phyloP scores from a whole-genome alignment of 2,797 vertebrate species.

The Prunella strophiata region DNA sequence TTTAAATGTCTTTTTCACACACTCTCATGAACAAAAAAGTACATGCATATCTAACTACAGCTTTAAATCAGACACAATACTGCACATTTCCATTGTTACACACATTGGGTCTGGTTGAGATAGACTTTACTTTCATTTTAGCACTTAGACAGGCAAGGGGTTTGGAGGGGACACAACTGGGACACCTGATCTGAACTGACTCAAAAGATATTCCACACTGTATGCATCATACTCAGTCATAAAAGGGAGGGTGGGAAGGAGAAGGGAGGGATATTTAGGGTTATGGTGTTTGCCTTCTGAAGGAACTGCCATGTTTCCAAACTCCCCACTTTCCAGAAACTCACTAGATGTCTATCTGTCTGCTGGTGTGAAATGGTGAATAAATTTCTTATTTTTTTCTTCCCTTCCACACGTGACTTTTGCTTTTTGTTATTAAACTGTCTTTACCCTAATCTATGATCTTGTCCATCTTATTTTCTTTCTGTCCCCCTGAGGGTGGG shows the following conservation, averaged over 20 bases:
- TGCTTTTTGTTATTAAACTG: neutral
- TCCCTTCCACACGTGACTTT: accelerated
- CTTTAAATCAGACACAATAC: neutral
- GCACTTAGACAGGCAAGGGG: neutral
- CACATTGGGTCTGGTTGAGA: neutral
- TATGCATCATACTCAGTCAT: neutral
- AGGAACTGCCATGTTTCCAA: neutral
- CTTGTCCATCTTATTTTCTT: neutral
- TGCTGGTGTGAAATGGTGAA: neutral
- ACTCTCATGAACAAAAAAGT: neutral
- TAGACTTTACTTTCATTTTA: neutral
- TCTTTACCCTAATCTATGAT: neutral
- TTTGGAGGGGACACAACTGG: neutral
- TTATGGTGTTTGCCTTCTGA: neutral
- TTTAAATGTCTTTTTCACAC: neutral
- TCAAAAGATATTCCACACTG: neutral
- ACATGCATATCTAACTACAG: neutral
- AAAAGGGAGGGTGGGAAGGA: neutral
- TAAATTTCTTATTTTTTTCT: neutral
- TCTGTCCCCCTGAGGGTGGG: neutral
- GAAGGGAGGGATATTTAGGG: neutral
- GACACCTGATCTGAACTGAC: neutral
- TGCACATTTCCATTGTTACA: neutral
- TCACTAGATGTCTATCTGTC: neutral
- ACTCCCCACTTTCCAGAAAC: neutral